Conservation (phyloP, 1,140 invertebrate genomes). For the Marisa cornuarietis region DNA sequence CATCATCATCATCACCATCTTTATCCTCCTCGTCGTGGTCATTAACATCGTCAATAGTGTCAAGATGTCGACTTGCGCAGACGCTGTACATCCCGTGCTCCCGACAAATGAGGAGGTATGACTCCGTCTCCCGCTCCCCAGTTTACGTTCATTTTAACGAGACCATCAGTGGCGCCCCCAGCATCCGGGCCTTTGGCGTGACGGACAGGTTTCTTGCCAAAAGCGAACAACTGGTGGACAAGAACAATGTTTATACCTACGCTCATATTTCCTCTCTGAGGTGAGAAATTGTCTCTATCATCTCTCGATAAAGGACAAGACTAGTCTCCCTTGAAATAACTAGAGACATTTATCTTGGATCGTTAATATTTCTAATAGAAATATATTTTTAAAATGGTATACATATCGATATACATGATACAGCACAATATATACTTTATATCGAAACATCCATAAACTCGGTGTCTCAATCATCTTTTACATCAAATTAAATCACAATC, state of each 20-base stretch:
- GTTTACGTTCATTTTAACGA: conserved; percentile 69
- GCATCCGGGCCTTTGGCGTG: conserved; percentile 69
- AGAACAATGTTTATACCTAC: conserved; percentile 46
- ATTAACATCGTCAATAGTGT: too few species aligned
- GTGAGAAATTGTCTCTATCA: conserved; percentile 17
- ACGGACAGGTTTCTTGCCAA: conserved; percentile 66
- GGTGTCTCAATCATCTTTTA: too few species aligned
- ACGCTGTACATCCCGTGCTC: conserved; percentile 88
- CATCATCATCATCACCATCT: too few species aligned
- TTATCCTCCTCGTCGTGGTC: too few species aligned
- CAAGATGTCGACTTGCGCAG: conserved; percentile 68
- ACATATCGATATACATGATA: too few species aligned
- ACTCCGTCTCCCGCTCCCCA: conserved; percentile 65
- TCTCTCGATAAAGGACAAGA: too few species aligned
- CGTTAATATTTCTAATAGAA: background rate
- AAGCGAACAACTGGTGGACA: conserved; percentile 59
- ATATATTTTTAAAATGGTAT: too few species aligned
- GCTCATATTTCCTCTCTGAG: conserved; percentile 40
- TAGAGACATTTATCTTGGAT: too few species aligned
- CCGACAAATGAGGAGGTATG: conserved; percentile 67
- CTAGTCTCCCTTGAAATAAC: too few species aligned
- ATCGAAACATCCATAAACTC: too few species aligned
- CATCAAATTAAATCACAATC: too few species aligned
- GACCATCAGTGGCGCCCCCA: conserved; percentile 66
- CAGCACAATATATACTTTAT: too few species aligned